These are phyloP conservation scores for Empis livida DNA, from an alignment of 2,888 invertebrate genomes.

Conservation along the genomic window DNA sequence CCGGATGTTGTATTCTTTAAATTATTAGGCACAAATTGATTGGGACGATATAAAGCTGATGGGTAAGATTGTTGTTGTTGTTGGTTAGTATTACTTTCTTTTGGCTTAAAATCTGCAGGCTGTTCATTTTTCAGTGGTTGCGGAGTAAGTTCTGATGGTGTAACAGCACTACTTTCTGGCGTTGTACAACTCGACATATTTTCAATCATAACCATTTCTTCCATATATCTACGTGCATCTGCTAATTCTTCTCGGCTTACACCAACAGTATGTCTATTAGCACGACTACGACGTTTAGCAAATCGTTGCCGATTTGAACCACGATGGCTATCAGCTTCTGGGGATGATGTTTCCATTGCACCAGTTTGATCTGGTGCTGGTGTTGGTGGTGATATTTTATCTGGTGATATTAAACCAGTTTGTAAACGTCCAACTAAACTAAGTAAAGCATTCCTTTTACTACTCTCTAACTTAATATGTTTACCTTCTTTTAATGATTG, in stretches of 20 bases:
- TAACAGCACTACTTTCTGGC: constrained; percentile 18
- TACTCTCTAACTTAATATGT: constrained; percentile 34
- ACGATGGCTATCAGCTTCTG: constrained; percentile 26
- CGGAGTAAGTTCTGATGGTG: constrained; percentile 17
- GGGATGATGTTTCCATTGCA: constrained; percentile 21
- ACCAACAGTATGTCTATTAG: constrained; percentile 67
- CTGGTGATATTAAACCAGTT: constrained; percentile 38
- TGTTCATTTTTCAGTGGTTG: constrained; percentile 36
- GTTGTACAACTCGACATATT: constrained; percentile 23
- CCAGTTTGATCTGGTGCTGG: constrained; percentile 13
- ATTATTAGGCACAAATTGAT: constrained; percentile 27
- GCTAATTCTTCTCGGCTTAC: constrained; percentile 71
- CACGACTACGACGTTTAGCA: constrained; percentile 45
- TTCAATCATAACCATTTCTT: constrained; percentile 43
- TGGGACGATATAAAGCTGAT: constrained; percentile 25
- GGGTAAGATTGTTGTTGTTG: constrained; percentile 4
- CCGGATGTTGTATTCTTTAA: constrained; percentile 12
- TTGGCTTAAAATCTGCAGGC: constrained; percentile 25
- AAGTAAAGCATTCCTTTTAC: constrained; percentile 47
- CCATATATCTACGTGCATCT: constrained; percentile 61
- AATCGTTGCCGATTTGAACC: constrained; percentile 36
- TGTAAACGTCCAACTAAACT: constrained; percentile 57
- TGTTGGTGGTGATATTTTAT: constrained; percentile 22
- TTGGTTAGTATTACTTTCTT: constrained; percentile 1
- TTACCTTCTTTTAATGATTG: constrained; percentile 51